A percentile compares a stretch with the other conserved stretches of the same genome.
These are phyloP conservation scores for Chromobotia macracanthus DNA, from an alignment of 2,797 vertebrate species.

Conservation along the genomic window DNA sequence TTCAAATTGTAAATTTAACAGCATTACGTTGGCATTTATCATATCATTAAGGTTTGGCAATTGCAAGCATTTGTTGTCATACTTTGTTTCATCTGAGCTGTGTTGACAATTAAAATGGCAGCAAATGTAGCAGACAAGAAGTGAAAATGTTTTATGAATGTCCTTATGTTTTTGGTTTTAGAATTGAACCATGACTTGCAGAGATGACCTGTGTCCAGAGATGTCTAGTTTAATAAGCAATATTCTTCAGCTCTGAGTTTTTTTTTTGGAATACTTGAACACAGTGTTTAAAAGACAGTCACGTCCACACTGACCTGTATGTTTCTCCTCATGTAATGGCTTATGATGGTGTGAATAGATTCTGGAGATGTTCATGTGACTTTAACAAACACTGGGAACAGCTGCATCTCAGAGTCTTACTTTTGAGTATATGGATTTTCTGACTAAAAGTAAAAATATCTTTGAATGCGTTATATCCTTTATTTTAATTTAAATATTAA, in stretches of 20 bases:
- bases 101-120: neutral
- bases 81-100: neutral
- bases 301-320: slow-evolving; percentile 5
- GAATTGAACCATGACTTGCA: neutral
- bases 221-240: too few relatives aligned
- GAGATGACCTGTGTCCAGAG: slow-evolving; percentile 44
- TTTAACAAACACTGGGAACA: slow-evolving; percentile 27
- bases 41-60: neutral
- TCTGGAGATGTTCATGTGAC: neutral
- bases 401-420: neutral
- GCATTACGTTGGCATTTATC: neutral
- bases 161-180: neutral
- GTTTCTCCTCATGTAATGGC: neutral
- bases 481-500: slow-evolving; percentile 8
- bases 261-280: slow-evolving; percentile 68
- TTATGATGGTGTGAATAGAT: neutral
- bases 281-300: slow-evolving; percentile 14
- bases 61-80: neutral
- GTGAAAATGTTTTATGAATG: neutral
- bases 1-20: neutral
- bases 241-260: slow-evolving; percentile 65
- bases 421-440: neutral
- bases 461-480: neutral
- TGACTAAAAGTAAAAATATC: neutral
- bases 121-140: slow-evolving; percentile 1